Conservation (phyloP, 2,888 invertebrate species). For the Seira ritae region DNA sequence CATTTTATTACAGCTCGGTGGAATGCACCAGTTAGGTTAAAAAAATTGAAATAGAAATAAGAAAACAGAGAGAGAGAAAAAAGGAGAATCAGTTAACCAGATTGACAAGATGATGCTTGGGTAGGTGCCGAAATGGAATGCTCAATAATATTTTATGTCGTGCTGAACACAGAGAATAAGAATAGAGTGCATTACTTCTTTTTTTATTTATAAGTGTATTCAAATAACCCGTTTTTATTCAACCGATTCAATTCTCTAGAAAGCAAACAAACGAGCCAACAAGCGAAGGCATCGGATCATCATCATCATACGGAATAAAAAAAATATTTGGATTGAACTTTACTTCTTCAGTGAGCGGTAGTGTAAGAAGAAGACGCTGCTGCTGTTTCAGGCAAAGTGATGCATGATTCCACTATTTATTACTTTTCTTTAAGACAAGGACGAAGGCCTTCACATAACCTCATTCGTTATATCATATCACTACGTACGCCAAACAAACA, state of each 20-base stretch:
- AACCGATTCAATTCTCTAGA: background rate
- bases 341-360: too few species aligned
- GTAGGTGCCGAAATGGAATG: slow-evolving; percentile 22
- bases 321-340: too few species aligned
- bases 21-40: slow-evolving; percentile 23
- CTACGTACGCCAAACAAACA: too few species aligned
- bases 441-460: too few species aligned
- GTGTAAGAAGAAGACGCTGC: too few species aligned
- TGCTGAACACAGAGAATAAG: background rate
- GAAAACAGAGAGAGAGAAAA: background rate
- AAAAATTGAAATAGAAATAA: too few species aligned
- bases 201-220: slow-evolving; percentile 5
- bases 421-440: too few species aligned
- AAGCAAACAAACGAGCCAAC: background rate
- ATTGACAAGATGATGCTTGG: slow-evolving; percentile 25
- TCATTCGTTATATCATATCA: too few species aligned
- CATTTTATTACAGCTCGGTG: slow-evolving; percentile 1
- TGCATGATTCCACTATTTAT: too few species aligned
- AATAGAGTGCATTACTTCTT: slow-evolving; percentile 8
- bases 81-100: slow-evolving; percentile 22
- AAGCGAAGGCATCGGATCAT: background rate
- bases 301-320: too few species aligned
- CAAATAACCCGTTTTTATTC: slow-evolving; percentile 8
- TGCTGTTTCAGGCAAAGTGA: too few species aligned
- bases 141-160: background rate